Conservation (phyloP, 2,797 vertebrate species). For the Tangara arthus region DNA sequence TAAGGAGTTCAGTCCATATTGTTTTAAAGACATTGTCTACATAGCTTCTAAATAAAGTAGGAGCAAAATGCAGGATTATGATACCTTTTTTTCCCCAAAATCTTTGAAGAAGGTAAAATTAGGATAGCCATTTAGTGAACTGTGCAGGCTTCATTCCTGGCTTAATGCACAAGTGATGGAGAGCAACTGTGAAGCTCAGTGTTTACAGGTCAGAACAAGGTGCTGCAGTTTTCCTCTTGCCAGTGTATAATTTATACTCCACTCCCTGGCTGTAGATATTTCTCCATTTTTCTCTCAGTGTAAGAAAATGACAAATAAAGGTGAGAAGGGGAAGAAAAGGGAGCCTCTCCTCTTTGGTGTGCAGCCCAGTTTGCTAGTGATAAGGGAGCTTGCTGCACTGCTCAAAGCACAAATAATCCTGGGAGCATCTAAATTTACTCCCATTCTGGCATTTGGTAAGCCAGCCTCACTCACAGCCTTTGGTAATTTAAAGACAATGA, state of each 20-base stretch:
- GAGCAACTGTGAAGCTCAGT: background rate
- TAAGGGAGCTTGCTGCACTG: background rate
- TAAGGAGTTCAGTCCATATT: background rate
- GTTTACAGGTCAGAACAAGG: background rate
- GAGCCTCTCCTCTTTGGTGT: background rate
- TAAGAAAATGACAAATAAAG: background rate
- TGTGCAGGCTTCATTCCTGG: background rate
- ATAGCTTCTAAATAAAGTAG: background rate
- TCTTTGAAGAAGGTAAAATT: background rate
- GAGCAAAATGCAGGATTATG: background rate
- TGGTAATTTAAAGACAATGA: slow-evolving; percentile 4
- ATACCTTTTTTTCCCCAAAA: background rate
- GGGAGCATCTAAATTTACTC: background rate
- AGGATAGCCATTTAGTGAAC: background rate
- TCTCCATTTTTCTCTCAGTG: background rate
- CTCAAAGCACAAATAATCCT: background rate
- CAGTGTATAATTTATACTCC: background rate
- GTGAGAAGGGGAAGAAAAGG: background rate
- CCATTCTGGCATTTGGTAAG: background rate
- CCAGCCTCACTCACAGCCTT: background rate
- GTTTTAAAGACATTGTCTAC: background rate
- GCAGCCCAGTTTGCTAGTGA: background rate
- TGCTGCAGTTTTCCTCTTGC: background rate
- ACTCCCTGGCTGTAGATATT: background rate
- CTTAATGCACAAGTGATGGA: background rate